Conservation (phyloP, 1,140 invertebrate species). For the Eufriesea mexicana region DNA sequence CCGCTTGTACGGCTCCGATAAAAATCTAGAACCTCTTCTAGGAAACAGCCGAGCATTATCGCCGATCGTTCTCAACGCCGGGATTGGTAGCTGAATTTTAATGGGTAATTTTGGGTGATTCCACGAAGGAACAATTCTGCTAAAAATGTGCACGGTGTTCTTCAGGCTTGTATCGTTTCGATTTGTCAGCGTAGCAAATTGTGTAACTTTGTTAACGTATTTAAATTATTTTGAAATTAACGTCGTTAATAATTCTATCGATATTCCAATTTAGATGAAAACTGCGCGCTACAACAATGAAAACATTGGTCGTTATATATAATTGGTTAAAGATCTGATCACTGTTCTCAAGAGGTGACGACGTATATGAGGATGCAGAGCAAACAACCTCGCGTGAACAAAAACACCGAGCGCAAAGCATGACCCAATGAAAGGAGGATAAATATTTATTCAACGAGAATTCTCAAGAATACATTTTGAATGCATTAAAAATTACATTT, state of each 20-base stretch:
- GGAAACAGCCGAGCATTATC: conserved; percentile 38
- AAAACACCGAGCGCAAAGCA: neutral
- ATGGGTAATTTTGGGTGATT: neutral
- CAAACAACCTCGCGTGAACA: conserved; percentile 1
- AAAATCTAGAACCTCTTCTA: conserved; percentile 39
- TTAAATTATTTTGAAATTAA: neutral
- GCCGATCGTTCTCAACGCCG: conserved; percentile 1
- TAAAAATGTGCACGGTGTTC: neutral
- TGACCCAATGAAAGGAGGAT: neutral
- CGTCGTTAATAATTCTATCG: neutral
- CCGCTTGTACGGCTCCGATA: conserved; percentile 33
- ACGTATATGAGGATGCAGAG: neutral
- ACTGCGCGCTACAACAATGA: neutral
- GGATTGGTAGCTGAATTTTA: conserved; percentile 49
- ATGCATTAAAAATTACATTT: conserved; percentile 30
- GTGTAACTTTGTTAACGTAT: neutral
- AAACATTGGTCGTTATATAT: neutral
- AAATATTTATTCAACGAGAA: conserved; percentile 32
- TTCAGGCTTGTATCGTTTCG: too few relatives aligned
- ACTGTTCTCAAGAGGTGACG: neutral
- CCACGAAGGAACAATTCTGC: neutral
- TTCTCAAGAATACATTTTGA: neutral
- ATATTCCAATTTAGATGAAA: neutral
- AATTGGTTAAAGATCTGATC: conserved; percentile 8
- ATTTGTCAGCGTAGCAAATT: too few relatives aligned